Conservation (phyloP, 2,113 vertebrate genomes). For the Petroica traversi region DNA sequence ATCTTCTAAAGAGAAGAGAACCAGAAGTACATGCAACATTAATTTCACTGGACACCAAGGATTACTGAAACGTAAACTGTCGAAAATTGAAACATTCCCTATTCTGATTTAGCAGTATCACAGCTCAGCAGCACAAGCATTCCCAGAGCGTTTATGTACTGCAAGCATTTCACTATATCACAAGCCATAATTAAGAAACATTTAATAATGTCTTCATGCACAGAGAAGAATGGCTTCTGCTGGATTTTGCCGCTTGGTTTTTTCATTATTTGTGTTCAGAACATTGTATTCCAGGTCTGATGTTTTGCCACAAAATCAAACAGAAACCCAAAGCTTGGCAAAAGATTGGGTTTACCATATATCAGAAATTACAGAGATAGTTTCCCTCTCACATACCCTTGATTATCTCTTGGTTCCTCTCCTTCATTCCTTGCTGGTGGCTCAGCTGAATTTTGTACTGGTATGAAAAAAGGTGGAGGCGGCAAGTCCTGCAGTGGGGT, state of each 20-base stretch:
- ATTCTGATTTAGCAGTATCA: background rate
- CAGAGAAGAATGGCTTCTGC: background rate
- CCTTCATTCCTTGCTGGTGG: background rate
- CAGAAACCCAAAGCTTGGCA: background rate
- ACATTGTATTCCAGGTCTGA: background rate
- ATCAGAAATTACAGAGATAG: background rate
- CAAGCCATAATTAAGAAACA: background rate
- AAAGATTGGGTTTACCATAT: background rate
- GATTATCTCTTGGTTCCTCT: background rate
- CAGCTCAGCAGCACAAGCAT: background rate
- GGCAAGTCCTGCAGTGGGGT: background rate
- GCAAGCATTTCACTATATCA: background rate
- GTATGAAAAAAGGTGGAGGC: background rate
- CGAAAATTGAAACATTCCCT: background rate
- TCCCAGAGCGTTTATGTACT: background rate
- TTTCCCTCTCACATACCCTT: background rate
- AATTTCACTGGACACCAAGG: background rate
- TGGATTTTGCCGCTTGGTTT: background rate
- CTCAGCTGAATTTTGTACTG: background rate
- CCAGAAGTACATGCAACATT: background rate
- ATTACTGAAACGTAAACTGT: background rate
- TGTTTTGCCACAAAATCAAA: background rate
- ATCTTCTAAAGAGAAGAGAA: background rate
- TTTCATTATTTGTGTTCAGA: background rate
- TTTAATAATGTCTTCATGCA: background rate